Evolutionary conservation across 2,113 vertebrate genomes (phyloP).

Genomic region (Symphodus melops): DNA sequence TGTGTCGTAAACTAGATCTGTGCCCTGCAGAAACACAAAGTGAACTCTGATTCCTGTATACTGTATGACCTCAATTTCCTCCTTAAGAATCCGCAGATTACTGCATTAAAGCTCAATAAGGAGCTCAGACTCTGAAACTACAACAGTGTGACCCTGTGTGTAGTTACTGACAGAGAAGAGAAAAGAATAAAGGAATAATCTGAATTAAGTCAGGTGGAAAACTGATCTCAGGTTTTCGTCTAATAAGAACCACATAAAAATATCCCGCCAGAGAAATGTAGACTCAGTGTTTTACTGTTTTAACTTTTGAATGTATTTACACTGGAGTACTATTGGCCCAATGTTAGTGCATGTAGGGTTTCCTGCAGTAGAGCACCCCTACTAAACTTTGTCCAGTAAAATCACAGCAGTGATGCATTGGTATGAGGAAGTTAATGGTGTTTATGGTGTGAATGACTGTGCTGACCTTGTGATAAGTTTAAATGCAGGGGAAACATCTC

Average conservation of each 20-base stretch:
- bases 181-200: too few species aligned
- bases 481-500: not conserved
- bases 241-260: too few species aligned
- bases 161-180: not conserved
- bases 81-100: constrained; percentile 49
- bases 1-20: constrained; percentile 10
- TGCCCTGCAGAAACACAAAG: not conserved
- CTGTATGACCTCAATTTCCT: constrained; percentile 19
- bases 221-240: not conserved
- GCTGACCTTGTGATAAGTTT: constrained; percentile 8
- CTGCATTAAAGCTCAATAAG: constrained; percentile 34
- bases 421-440: constrained; percentile 31
- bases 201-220: not conserved
- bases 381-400: not conserved
- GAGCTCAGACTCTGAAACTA: constrained; percentile 34
- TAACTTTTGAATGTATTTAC: too few species aligned
- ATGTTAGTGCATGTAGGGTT: not conserved
- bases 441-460: not conserved
- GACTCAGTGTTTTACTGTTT: too few species aligned
- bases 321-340: too few species aligned
- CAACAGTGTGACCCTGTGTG: constrained; percentile 19
- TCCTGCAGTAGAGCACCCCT: not conserved
- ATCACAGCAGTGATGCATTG: not conserved
- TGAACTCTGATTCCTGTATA: constrained; percentile 39
- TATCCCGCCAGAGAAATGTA: too few species aligned